Conservation (phyloP, 2,797 vertebrate genomes). For the Brachyalestes nurse region DNA sequence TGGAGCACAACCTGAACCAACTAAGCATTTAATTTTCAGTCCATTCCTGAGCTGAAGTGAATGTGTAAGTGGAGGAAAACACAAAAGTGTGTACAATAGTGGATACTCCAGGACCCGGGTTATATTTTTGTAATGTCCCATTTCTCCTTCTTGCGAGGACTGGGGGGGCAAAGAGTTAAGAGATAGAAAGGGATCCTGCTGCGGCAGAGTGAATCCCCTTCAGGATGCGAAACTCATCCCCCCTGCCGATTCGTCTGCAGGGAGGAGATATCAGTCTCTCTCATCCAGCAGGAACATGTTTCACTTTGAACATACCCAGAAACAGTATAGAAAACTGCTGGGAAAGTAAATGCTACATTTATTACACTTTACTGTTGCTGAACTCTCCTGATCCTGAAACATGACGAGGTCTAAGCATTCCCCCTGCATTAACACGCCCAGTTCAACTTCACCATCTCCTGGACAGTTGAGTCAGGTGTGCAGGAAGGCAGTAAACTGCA, state of each 20-base stretch:
- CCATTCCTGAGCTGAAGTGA: too few species aligned
- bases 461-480: too few species aligned
- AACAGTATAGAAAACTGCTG: background rate
- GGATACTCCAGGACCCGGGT: background rate
- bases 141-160: slow-evolving; percentile 28
- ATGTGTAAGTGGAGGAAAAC: too few species aligned
- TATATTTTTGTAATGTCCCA: slow-evolving; percentile 18
- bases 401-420: background rate
- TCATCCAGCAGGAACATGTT: slow-evolving; percentile 1
- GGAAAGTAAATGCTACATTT: background rate
- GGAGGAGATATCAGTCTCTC: slow-evolving; percentile 51
- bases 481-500: too few species aligned
- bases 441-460: background rate
- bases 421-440: background rate
- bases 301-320: background rate
- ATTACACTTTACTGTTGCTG: background rate
- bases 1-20: too few species aligned
- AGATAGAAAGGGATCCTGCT: slow-evolving; percentile 39
- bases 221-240: slow-evolving; percentile 47
- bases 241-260: slow-evolving; percentile 46
- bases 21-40: too few species aligned
- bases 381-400: background rate
- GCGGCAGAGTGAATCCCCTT: slow-evolving; percentile 41
- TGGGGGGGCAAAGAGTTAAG: slow-evolving; percentile 15
- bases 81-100: too few species aligned